A percentile compares a stretch with the other conserved stretches of the same genome.
Evolutionary conservation across 2,888 invertebrate genomes (phyloP).

Genomic region (Liposcelis brunnea): DNA sequence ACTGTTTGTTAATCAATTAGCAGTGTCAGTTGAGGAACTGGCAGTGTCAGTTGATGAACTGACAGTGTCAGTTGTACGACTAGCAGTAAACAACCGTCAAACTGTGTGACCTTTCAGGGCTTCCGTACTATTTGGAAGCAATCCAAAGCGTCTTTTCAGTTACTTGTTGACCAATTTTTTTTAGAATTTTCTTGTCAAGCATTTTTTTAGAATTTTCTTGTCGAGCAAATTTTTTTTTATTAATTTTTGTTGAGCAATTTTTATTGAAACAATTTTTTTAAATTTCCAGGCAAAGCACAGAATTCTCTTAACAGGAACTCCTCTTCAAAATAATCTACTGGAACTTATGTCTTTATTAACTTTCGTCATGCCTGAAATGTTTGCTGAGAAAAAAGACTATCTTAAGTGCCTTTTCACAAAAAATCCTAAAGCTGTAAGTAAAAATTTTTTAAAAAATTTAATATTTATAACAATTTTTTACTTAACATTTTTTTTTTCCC

Average conservation of each 20-base stretch:
- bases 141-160: no score
- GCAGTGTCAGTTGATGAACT: no score
- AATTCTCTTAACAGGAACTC: conserved; percentile 84
- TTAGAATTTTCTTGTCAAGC: no score
- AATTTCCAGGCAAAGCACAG: conserved; percentile 59
- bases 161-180: no score
- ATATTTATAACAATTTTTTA: not conserved
- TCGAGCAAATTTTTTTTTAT: conserved; percentile 9
- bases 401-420: conserved; percentile 76
- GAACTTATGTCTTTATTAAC: conserved; percentile 90
- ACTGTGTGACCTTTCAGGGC: no score
- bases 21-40: no score
- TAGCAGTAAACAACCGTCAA: no score
- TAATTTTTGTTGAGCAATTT: not conserved
- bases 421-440: conserved; percentile 35
- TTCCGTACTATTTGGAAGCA: no score
- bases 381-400: conserved; percentile 71
- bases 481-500: conserved; percentile 14
- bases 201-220: not conserved
- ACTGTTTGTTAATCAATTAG: no score
- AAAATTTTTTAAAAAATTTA: not conserved
- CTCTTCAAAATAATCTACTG: conserved; percentile 86
- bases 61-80: no score
- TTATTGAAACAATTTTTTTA: conserved; percentile 7
- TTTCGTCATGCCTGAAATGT: conserved; percentile 93